Evolutionary conservation across 1,140 invertebrate species (phyloP), one percentile per base, ranked within the genome.

Genomic region (Lerema accius): DNA sequence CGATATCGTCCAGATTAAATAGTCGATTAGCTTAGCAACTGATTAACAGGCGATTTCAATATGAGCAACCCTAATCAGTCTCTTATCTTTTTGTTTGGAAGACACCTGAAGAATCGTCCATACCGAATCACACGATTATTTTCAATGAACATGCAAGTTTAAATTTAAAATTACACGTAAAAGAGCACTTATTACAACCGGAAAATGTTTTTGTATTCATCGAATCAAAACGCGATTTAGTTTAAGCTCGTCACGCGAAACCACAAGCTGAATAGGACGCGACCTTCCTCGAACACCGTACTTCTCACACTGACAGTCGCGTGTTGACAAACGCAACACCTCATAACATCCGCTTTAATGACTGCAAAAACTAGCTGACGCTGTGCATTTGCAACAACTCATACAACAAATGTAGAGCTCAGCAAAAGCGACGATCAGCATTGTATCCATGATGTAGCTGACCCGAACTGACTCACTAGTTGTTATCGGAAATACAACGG

Each of bases 401-500:
- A 69, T 48, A 15, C 70, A 60, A 61, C 64, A 64, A 65, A 13
- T 66, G 67, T 63, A 62, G 14, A 58, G 69, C 68, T 73, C 71
- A 73, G 71, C 67, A 55, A n/a, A n/a, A n/a, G n/a, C n/a, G n/a
- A n/a, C n/a, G 55, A 42, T 63, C 70, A 59, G 63, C 63, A 61
- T 15, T 51, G 55, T 51, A 32, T 11, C 56, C 42, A 35, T 23
- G 55, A 14, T 26, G 53, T 32, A 16, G 53, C 42, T 46, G 55
- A 56, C 42, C 50, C 53, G 42, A 42, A 65, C 65, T 89, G 86
- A 89, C 64, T 89, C 84, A 89, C 67, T 13, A 70, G 46, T 75
- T 80, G 63, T 86, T 89, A 86, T 89, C 86, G 80, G 80, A 76
- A 83, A 67, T 69, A 69, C 75, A 78, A 56, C 83, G 84, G 82